phyloP scores from a whole-genome alignment of 1,140 invertebrate genomes.

The Cydia amplana region DNA sequence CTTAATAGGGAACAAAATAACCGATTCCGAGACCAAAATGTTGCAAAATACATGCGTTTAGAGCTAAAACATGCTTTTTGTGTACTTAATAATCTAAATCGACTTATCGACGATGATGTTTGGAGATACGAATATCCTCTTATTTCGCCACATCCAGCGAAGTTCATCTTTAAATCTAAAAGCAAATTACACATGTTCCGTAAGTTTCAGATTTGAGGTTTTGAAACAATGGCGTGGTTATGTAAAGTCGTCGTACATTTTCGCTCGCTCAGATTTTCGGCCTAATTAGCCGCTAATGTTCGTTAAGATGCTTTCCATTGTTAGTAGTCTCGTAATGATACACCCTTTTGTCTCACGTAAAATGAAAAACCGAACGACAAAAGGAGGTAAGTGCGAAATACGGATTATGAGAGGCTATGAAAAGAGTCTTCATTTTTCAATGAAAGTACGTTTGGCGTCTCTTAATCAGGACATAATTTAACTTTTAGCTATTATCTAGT shows the following conservation, averaged over 20 bases:
- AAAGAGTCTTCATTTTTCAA: not conserved
- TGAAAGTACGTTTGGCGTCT: no score
- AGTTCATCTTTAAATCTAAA: no score
- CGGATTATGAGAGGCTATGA: not conserved
- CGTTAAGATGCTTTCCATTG: conserved; percentile 11
- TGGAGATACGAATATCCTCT: not conserved
- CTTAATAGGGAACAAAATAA: no score
- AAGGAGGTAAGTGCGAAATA: conserved; percentile 17
- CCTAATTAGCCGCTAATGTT: conserved; percentile 3
- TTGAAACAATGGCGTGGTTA: no score
- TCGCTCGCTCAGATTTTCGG: not conserved
- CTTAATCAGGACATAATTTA: no score
- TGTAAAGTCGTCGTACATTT: not conserved
- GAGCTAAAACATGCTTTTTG: not conserved
- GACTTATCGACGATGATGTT: not conserved
- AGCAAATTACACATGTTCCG: no score
- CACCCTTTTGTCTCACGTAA: conserved; percentile 11
- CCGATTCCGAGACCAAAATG: no score
- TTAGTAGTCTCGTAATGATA: not conserved
- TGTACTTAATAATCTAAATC: not conserved
- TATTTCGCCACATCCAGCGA: not conserved
- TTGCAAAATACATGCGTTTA: not conserved
- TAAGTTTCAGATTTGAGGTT: no score
- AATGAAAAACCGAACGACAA: not conserved
- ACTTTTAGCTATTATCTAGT: no score